Evolutionary conservation across 2,888 invertebrate genomes (phyloP), one percentile per base, ranked within the genome.

Genomic region (Perizoma affinitatum): DNA sequence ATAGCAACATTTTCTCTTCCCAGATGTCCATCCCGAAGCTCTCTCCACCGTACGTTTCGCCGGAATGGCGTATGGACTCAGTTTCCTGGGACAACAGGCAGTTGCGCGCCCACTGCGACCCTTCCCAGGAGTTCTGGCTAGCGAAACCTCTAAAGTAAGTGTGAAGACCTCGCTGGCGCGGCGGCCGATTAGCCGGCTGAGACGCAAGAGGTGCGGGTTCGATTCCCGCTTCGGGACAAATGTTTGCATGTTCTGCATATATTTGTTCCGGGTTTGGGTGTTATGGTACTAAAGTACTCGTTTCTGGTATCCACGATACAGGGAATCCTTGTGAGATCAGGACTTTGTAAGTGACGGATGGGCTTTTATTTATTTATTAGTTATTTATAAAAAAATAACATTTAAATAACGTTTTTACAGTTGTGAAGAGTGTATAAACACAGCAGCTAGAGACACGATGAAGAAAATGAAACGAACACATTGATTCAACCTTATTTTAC

Each of bases 31-130:
- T 85, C 0, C 61, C 63, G 5, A 70, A 71, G 10, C 52, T 77
- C 0, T 11, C 56, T 8, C 65, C 66, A 0, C 75, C 76, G 0
- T 69, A 67, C 44, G 83, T 88, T 41, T 70, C 83, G 0, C 80
- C 80, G 4, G 86, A 88, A 61, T 90, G 88, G 87, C 80, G 86
- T 0, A 79, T 79, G 82, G 80, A 82, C 5, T 72, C 83, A 0
- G 73, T 73, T 0, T n/a, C 63, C 0, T 88, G 87, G 86, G 88
- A 88, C 61, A 50, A 34, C 0, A 69, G 67, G 1, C 86, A 86
- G 64, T 38, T 80, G 7, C 75, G 86, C 3, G 40, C 70, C 0
- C 47, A 75, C 60, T 73, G 78, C 60, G 68, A 79, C 8, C 61
- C 79, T 2, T 74, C 75, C 36, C 67, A 47, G 36, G 66, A 75